Evolutionary conservation across 2,888 invertebrate species (phyloP).

Genomic region (Argynnis bischoffii): DNA sequence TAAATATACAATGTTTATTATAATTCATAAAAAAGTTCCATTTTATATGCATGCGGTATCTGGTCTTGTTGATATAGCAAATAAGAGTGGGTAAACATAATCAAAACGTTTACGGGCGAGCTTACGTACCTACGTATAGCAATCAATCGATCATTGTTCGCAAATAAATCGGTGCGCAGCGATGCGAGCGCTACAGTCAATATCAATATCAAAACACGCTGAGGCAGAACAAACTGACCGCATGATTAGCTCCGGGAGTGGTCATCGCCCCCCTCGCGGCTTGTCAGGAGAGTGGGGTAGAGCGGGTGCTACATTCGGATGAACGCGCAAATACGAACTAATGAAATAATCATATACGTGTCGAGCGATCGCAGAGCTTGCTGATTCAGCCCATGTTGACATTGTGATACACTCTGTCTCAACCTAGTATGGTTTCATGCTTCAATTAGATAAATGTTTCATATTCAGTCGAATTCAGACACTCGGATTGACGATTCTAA

Average conservation of each 20-base stretch:
- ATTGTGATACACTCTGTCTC: conserved; percentile 37
- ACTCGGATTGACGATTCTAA: conserved; percentile 4
- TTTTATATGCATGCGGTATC: conserved; percentile 43
- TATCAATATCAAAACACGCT: conserved; percentile 83
- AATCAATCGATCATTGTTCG: conserved; percentile 82
- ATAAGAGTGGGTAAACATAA: conserved; percentile 75
- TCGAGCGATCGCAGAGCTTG: conserved; percentile 67
- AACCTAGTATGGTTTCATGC: conserved; percentile 37
- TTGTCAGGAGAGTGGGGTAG: conserved; percentile 41
- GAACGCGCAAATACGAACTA: conserved; percentile 79
- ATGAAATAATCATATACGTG: conserved; percentile 83
- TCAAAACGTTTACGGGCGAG: conserved; percentile 76
- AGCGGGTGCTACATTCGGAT: conserved; percentile 71
- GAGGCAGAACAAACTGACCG: conserved; percentile 82
- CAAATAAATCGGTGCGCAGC: conserved; percentile 80
- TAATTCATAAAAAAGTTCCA: conserved; percentile 27
- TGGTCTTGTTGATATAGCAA: conserved; percentile 60
- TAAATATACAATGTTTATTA: conserved; percentile 16
- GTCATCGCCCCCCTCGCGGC: conserved; percentile 67
- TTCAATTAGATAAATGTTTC: conserved; percentile 58
- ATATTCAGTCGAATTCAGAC: conserved; percentile 59
- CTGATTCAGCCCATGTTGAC: conserved; percentile 67
- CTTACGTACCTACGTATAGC: conserved; percentile 65
- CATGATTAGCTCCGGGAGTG: conserved; percentile 81
- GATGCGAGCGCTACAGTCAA: conserved; percentile 78